Evolutionary conservation across 92 coral and sea anemone genomes (phyloP), one percentile per base, ranked within the genome.

Genomic region (Actinernus sp.): DNA sequence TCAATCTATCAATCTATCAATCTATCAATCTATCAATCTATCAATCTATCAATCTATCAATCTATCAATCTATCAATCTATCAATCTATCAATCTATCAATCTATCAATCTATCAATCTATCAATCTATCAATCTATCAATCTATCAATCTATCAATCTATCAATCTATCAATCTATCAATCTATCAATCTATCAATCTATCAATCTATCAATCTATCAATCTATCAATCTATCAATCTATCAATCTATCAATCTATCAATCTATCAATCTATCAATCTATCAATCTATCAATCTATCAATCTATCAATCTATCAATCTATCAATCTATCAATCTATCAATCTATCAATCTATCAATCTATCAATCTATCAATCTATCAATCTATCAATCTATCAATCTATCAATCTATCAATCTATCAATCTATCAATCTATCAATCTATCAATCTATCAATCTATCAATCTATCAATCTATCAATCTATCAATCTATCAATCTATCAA

Each of bases 41-140:
- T 46, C 53, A 46, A 46, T 46, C 53, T n/a, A 46, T 46, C 53
- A 46, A 46, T 46, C 53, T n/a, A 46, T 46, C 53, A 46, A 46
- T 46, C 6, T 7, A 46, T 46, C 18, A 46, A 46, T 16, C 18
- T n/a, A 5, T 46, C 18, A 46, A 46, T 46, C 53, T n/a, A 46
- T 16, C 23, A 16, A 3, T 49, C 6, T 36, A 14, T 36, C 53
- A 46, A 46, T 46, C 53, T 4, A 46, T 46, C 53, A 54, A 54
- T 54, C 32, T 8, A 54, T 54, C 61, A 24, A 24, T 54, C 61
- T 14, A 54, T 54, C 44, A 46, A 46, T 46, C 53, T n/a, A 46
- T 46, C 53, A 46, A 46, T 46, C 53, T n/a, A 46, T 46, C 53
- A 46, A 46, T 46, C 53, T n/a, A 46, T 46, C 53, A 46, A 46